These are phyloP conservation scores for Chionis minor DNA, from an alignment of 2,113 vertebrate genomes.

Conservation along the genomic window DNA sequence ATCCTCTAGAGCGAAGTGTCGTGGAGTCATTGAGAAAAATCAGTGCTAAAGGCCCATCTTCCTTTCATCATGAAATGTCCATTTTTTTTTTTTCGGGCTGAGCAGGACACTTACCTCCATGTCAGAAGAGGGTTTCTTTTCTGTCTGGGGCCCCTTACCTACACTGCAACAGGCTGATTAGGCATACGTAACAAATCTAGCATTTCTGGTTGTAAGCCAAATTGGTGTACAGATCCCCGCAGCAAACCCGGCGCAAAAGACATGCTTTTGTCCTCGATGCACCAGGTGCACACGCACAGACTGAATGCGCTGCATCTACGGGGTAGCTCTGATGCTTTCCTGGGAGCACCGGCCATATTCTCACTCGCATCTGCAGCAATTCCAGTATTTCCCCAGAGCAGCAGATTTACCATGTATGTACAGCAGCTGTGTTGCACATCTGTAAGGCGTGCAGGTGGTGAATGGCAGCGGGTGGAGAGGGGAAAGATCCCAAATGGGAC, in stretches of 20 bases:
- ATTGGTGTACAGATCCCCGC: not conserved
- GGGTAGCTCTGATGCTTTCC: not conserved
- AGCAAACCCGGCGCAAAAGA: not conserved
- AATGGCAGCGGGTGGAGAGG: not conserved
- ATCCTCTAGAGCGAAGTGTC: not conserved
- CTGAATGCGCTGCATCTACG: not conserved
- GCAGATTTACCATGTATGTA: not conserved
- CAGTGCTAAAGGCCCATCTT: not conserved
- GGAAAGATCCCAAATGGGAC: not conserved
- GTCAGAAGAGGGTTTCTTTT: not conserved
- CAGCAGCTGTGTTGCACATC: not conserved
- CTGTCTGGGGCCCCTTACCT: not conserved
- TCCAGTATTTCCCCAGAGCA: not conserved
- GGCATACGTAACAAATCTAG: fast-evolving
- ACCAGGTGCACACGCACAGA: not conserved
- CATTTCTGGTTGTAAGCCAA: not conserved
- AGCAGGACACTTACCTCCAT: not conserved
- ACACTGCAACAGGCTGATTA: not conserved
- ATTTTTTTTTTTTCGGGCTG: not conserved
- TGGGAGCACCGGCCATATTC: not conserved
- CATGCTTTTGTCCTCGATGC: too few relatives aligned
- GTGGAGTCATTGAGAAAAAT: not conserved
- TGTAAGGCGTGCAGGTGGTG: not conserved
- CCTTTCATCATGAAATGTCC: not conserved
- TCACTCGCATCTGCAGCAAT: not conserved